Conservation (phyloP, 2,113 vertebrate species). For the Marmota monax region DNA sequence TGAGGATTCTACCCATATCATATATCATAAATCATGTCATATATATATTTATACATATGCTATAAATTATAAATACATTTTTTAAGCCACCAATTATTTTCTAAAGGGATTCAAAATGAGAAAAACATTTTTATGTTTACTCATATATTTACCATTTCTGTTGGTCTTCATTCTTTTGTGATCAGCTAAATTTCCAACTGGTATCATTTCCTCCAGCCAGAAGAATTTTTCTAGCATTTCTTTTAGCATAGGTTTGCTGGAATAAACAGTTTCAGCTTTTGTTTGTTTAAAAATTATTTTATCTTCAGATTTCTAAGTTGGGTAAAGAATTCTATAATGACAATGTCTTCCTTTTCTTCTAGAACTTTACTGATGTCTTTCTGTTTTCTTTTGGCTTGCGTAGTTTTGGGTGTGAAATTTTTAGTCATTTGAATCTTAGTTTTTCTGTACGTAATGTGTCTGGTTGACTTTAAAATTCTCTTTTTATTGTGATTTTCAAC, state of each 20-base stretch:
- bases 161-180: neutral
- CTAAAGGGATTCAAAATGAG: neutral
- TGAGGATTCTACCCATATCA: too few species aligned
- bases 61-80: neutral
- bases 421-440: neutral
- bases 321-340: neutral
- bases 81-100: neutral
- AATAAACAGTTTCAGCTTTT: neutral
- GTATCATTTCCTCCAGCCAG: neutral
- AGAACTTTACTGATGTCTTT: neutral
- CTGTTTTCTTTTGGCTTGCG: neutral
- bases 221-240: neutral
- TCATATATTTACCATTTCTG: neutral
- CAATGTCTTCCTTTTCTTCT: neutral
- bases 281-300: neutral
- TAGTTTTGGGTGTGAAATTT: neutral
- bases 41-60: neutral
- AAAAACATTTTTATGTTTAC: neutral
- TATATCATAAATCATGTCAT: too few species aligned
- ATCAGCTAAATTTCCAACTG: neutral
- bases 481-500: neutral
- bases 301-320: neutral
- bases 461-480: neutral
- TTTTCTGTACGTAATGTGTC: constrained; percentile 34
- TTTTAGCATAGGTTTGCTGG: neutral